Conservation (phyloP, 2,797 vertebrate species). For the Cuculus canorus region DNA sequence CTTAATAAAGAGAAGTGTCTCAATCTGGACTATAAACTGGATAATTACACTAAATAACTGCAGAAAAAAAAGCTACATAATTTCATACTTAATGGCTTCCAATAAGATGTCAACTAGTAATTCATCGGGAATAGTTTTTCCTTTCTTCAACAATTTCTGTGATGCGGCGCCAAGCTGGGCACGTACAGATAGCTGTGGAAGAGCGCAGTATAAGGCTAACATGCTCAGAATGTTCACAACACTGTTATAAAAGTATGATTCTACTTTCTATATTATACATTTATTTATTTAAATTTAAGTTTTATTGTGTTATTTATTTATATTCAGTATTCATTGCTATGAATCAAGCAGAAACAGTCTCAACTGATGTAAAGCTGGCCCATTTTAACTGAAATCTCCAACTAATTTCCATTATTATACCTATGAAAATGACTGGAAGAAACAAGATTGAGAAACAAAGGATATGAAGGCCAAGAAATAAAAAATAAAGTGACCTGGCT, state of each 20-base stretch:
- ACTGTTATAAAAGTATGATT: background rate
- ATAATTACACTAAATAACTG: background rate
- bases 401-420: background rate
- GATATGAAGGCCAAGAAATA: background rate
- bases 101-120: constrained; percentile 85
- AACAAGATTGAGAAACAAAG: background rate
- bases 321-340: background rate
- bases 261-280: background rate
- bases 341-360: background rate
- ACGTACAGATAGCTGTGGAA: constrained; percentile 76
- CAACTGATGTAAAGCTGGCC: background rate
- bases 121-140: constrained; percentile 80
- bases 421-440: background rate
- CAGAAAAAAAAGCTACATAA: background rate
- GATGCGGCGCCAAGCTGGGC: constrained; percentile 80
- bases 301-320: background rate
- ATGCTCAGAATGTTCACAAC: background rate
- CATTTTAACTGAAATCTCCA: background rate
- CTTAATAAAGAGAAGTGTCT: background rate
- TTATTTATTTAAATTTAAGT: background rate
- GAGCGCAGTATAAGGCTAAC: background rate
- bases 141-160: constrained; percentile 80
- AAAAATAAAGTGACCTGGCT: background rate
- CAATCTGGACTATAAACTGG: background rate
- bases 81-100: constrained; percentile 86